Conservation (phyloP, 2,797 vertebrate species). For the Hypotaenidia philippensis region DNA sequence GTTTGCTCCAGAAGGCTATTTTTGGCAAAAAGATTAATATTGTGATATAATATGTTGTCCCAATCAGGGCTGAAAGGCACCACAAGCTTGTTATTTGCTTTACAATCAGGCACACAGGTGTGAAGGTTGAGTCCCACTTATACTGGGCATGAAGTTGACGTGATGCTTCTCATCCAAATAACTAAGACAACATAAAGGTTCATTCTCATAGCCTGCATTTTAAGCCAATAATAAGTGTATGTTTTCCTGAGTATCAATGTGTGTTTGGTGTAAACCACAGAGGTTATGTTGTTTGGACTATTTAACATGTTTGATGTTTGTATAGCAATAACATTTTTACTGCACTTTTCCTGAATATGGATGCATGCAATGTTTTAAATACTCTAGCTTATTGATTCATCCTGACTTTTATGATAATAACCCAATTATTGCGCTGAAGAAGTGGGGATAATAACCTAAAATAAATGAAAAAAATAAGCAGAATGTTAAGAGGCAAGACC, state of each 20-base stretch:
- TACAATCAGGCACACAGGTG: fast-evolving
- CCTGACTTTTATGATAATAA: background rate
- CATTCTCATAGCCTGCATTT: background rate
- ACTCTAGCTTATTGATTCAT: background rate
- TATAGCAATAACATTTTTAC: background rate
- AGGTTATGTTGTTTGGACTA: background rate
- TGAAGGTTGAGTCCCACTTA: background rate
- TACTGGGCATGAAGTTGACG: background rate
- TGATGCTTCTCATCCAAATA: background rate
- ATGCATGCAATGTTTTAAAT: background rate
- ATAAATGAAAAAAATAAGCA: background rate
- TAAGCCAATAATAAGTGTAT: background rate
- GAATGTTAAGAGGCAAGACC: background rate
- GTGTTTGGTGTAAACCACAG: background rate
- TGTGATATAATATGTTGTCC: background rate
- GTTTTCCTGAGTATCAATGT: fast-evolving
- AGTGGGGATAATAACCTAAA: background rate
- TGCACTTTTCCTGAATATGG: background rate
- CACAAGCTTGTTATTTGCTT: background rate
- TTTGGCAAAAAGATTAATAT: background rate
- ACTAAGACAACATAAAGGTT: background rate
- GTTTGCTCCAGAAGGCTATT: background rate
- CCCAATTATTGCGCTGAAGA: background rate
- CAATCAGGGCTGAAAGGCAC: background rate
- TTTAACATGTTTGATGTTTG: background rate